These are phyloP conservation scores for Archilochus colubris DNA, from an alignment of 2,113 vertebrate genomes.

Conservation along the genomic window DNA sequence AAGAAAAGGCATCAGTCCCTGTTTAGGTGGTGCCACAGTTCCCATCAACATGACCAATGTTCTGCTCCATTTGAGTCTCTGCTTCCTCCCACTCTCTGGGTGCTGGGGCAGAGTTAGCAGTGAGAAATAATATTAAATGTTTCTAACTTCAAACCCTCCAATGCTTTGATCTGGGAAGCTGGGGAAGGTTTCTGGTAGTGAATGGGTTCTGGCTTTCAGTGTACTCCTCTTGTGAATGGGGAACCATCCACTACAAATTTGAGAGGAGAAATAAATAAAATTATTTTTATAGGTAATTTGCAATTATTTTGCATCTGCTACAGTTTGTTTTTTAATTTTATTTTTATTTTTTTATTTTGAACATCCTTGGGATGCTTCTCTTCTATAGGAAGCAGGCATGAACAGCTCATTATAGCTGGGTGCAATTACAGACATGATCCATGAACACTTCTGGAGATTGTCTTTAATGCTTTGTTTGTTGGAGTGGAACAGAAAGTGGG, in stretches of 20 bases:
- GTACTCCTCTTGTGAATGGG: background rate
- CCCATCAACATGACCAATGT: background rate
- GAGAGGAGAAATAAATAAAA: background rate
- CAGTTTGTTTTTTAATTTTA: background rate
- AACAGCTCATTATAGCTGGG: background rate
- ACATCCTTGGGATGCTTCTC: background rate
- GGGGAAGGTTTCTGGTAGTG: background rate
- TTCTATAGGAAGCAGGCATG: background rate
- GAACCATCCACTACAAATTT: background rate
- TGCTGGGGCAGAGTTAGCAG: accelerated
- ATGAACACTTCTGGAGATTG: background rate
- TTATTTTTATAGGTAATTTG: background rate
- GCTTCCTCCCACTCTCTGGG: background rate
- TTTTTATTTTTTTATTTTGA: background rate
- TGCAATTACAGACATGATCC: background rate
- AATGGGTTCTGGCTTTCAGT: background rate
- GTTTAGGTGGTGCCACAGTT: background rate
- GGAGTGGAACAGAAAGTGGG: background rate
- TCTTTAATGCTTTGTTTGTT: background rate
- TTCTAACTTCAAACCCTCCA: background rate
- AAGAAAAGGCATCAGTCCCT: background rate
- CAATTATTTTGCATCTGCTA: background rate
- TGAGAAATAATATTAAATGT: background rate
- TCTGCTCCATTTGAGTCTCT: background rate
- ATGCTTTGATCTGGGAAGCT: background rate